Percentiles rank a stretch among this genome's conserved stretches.
Conservation (phyloP, 2,888 invertebrate genomes). For the Sepiola atlantica region DNA sequence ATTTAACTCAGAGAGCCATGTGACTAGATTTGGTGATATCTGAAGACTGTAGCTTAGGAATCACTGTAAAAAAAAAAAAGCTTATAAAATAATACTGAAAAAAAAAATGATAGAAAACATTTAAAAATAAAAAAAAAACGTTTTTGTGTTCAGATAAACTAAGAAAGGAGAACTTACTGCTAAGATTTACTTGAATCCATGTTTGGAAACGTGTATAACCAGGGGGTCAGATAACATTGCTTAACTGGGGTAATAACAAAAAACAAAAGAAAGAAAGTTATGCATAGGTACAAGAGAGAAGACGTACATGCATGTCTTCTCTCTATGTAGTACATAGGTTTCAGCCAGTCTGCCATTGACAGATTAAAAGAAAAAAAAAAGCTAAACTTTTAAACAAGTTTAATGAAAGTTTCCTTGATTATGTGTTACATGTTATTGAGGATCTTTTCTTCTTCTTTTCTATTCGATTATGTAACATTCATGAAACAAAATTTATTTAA, state of each 20-base stretch:
- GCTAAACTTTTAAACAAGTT: not conserved
- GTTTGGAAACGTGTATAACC: not conserved
- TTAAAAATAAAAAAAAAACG: no score
- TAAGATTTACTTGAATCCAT: constrained; percentile 8
- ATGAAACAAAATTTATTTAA: not conserved
- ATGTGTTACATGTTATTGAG: not conserved
- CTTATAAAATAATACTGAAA: not conserved
- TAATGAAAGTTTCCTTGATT: constrained; percentile 32
- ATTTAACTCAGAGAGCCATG: not conserved
- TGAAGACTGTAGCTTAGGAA: not conserved
- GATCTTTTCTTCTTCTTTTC: not conserved
- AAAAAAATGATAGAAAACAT: not conserved
- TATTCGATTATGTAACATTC: not conserved
- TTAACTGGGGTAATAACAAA: not conserved
- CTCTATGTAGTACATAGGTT: constrained; percentile 6
- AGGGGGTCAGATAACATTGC: constrained; percentile 32
- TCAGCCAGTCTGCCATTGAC: constrained; percentile 20
- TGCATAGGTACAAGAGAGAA: constrained; percentile 1
- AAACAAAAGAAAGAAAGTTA: not conserved
- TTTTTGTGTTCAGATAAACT: not conserved
- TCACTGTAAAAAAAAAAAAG: not conserved
- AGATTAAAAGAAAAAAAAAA: not conserved
- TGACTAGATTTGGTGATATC: not conserved
- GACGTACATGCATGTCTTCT: not conserved
- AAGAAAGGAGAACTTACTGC: not conserved